Base-by-base conservation (phyloP, 2,888 invertebrate genomes). In the Heliothis peltigera region DNA sequence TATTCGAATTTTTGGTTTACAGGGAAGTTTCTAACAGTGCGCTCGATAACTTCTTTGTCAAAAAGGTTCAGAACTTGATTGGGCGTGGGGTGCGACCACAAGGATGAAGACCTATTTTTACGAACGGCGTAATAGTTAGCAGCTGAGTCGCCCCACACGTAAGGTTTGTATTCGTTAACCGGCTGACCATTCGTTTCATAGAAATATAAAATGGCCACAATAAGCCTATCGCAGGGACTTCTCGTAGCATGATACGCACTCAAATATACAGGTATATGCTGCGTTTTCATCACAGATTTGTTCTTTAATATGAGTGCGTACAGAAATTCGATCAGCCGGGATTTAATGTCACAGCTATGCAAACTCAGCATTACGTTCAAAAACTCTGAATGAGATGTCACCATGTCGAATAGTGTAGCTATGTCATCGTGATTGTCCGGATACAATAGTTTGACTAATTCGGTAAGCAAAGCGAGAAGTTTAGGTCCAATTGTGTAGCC, bases 91-190 rank as follows among this genome's bases (percentile, higher is more conserved):
- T 97, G 97, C 61, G 97, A 96, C 95, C 96, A 96, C 7, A 97
- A 85, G 19, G 96, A 96, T 1, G 95, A 86, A 0, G 91, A 86
- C 63, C 95, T 91, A 55, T 90, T 94, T 68, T 96, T 95, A 54
- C 96, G 94, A 0, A 98, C 95, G 1, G 97, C 96, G 85, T 98
- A 98, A 86, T 97, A 96, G 55, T 96, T 96, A 0, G 97, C 96
- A 0, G 98, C 98, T 2, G 97, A 96, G 85, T 96, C 96, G 0
- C 98, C 98, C 97, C 98, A 98, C 0, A 98, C 92, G 82, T 97
- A 97, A 0, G 98, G 98, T 71, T 97, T 96, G 87, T 96, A 97
- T 80, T 96, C 95, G 54, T 95, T 93, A 12, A 97, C 93, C 19
- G 96, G 96, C 64, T 96, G 93, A 56, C 96, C 96, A 83, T 96